Conservation (phyloP, 1,140 invertebrate species). For the Brachionus sp. region DNA sequence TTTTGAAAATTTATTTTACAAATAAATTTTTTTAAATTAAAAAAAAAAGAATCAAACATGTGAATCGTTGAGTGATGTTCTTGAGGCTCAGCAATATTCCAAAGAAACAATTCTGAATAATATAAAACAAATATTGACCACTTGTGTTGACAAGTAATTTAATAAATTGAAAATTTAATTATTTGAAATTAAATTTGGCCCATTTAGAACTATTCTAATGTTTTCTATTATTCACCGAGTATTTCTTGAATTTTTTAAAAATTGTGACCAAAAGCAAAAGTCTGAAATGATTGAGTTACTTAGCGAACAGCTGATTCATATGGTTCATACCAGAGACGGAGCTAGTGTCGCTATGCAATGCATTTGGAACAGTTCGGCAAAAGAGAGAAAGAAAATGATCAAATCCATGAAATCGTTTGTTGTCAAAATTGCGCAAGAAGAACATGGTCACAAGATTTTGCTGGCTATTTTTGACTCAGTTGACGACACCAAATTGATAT, state of each 20-base stretch:
- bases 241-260: slow-evolving; percentile 73
- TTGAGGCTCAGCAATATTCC: slow-evolving; percentile 61
- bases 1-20: too few species aligned
- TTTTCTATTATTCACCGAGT: slow-evolving; percentile 70
- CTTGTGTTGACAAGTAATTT: slow-evolving; percentile 61
- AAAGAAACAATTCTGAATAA: slow-evolving; percentile 60
- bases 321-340: slow-evolving; percentile 79
- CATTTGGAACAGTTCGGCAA: slow-evolving; percentile 79
- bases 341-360: slow-evolving; percentile 73
- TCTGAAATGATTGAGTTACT: slow-evolving; percentile 71
- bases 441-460: slow-evolving; percentile 77
- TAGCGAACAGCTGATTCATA: slow-evolving; percentile 68
- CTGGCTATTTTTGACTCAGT: slow-evolving; percentile 80
- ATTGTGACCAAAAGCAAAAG: slow-evolving; percentile 65
- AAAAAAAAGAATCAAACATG: slow-evolving; percentile 47
- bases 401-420: slow-evolving; percentile 76
- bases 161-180: background rate
- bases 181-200: background rate
- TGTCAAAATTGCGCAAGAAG: slow-evolving; percentile 73
- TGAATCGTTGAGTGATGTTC: slow-evolving; percentile 51
- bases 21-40: slow-evolving; percentile 55
- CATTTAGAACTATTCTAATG: slow-evolving; percentile 58
- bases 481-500: slow-evolving; percentile 84
- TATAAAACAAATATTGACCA: slow-evolving; percentile 59
- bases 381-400: slow-evolving; percentile 70